A percentile compares a stretch with the other conserved stretches of the same genome.
These are phyloP conservation scores for Nothocercus julius DNA, from an alignment of 2,113 vertebrate species.

Conservation along the genomic window DNA sequence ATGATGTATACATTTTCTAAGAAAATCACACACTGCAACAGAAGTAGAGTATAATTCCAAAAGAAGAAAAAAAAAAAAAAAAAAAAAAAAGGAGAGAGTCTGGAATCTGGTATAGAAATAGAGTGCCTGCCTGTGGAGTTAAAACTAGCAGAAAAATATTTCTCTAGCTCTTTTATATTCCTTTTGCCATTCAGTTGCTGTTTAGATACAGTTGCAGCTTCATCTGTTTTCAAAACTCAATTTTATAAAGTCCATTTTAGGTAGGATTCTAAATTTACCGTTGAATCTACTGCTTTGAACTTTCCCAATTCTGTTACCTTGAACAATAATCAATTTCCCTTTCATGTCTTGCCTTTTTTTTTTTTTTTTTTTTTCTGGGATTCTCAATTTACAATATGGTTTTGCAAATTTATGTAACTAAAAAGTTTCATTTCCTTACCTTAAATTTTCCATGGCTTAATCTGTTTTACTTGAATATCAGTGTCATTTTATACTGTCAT, in stretches of 20 bases:
- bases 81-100: not conserved
- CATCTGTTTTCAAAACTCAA: not conserved
- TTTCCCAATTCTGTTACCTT: not conserved
- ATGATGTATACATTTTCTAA: not conserved
- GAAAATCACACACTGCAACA: fast-evolving
- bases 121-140: not conserved
- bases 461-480: not conserved
- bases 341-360: not conserved
- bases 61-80: not conserved
- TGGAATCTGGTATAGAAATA: not conserved
- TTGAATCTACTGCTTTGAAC: not conserved
- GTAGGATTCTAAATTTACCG: not conserved
- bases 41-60: not conserved
- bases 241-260: slow-evolving; percentile 8
- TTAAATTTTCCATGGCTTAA: slow-evolving; percentile 47
- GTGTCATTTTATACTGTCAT: not conserved
- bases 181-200: not conserved
- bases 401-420: slow-evolving; percentile 7
- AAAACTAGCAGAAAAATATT: not conserved
- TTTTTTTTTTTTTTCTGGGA: not conserved
- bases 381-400: not conserved
- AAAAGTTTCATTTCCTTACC: slow-evolving; percentile 60
- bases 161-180: not conserved
- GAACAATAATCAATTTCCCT: not conserved
- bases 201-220: not conserved